phyloP scores from a whole-genome alignment of 2,888 invertebrate species.

The Cephus pulcher region DNA sequence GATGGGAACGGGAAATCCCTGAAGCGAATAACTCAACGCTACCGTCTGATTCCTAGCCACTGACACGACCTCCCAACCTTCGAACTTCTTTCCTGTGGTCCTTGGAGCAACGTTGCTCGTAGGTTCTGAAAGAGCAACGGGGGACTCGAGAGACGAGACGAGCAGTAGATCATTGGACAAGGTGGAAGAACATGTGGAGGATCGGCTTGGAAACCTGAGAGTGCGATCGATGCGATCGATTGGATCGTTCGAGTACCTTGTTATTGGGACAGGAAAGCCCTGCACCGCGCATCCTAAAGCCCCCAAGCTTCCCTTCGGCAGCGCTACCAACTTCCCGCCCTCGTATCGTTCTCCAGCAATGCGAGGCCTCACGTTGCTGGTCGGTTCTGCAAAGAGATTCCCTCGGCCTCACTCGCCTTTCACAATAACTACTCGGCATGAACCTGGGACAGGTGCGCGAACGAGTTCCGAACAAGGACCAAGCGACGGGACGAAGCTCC shows the following conservation, averaged over 20 bases:
- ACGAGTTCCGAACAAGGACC: too few relatives aligned
- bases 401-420: neutral
- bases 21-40: slow-evolving; percentile 78
- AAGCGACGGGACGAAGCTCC: neutral
- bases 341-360: slow-evolving; percentile 73
- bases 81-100: slow-evolving; percentile 67
- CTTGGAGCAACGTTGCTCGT: slow-evolving; percentile 76
- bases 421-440: neutral
- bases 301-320: slow-evolving; percentile 68
- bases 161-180: too few relatives aligned
- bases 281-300: slow-evolving; percentile 78
- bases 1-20: slow-evolving; percentile 79
- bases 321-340: slow-evolving; percentile 73
- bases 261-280: slow-evolving; percentile 74
- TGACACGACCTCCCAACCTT: slow-evolving; percentile 68
- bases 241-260: slow-evolving; percentile 76
- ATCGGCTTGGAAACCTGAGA: too few relatives aligned
- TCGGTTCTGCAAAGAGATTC: slow-evolving; percentile 68
- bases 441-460: slow-evolving; percentile 67
- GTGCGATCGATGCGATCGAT: neutral
- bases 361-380: slow-evolving; percentile 74
- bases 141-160: slow-evolving; percentile 6
- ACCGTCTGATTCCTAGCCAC: slow-evolving; percentile 57
- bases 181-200: too few relatives aligned
- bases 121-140: slow-evolving; percentile 71